Evolutionary conservation across 2,888 invertebrate genomes (phyloP).

Genomic region (Agrotis exclamationis): DNA sequence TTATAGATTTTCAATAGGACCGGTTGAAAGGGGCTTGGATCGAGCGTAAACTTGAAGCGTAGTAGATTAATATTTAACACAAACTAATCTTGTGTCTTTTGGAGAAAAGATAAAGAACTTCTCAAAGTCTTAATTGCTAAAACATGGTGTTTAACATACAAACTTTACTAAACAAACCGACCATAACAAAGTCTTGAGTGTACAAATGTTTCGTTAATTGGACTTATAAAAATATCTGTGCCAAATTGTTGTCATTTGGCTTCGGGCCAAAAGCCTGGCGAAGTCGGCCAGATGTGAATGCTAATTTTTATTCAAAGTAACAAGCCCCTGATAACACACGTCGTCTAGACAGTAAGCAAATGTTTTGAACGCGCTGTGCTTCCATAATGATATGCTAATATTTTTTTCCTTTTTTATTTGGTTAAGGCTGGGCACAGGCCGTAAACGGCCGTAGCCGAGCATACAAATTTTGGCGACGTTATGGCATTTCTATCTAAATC

Average conservation of each 20-base stretch:
- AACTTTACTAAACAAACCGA: conserved; percentile 1
- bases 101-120: not conserved
- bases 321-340: conserved; percentile 39
- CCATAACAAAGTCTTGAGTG: conserved; percentile 25
- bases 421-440: not conserved
- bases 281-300: conserved; percentile 49
- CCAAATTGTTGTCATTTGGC: conserved; percentile 62
- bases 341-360: conserved; percentile 44
- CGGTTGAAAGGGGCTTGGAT: too few species aligned
- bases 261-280: conserved; percentile 35
- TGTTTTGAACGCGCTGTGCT: conserved; percentile 28
- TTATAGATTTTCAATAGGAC: too few species aligned
- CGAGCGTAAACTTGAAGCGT: too few species aligned
- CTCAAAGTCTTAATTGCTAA: conserved; percentile 1
- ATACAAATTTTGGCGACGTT: too few species aligned
- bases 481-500: too few species aligned
- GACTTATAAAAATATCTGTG: conserved; percentile 55
- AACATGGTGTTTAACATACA: not conserved
- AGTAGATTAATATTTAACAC: not conserved
- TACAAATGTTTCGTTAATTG: conserved; percentile 56
- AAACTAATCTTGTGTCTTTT: not conserved
- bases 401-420: conserved; percentile 2
- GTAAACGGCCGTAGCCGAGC: too few species aligned
- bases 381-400: conserved; percentile 14
- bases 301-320: conserved; percentile 58